These are phyloP conservation scores for Parnassius glacialis DNA, from an alignment of 2,888 invertebrate genomes.

Conservation along the genomic window DNA sequence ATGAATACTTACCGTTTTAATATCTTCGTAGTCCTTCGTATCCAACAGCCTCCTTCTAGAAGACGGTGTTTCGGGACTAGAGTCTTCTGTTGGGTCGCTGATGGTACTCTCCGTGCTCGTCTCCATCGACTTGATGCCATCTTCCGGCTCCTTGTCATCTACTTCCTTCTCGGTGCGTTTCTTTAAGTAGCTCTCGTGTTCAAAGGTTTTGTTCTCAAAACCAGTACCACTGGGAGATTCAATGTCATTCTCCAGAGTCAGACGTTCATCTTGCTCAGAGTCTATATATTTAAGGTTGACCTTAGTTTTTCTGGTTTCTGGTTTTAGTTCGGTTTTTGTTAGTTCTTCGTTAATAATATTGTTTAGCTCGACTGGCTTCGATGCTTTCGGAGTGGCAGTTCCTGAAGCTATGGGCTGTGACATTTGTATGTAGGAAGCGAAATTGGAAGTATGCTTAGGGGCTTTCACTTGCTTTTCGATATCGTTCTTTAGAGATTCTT, in stretches of 20 bases:
- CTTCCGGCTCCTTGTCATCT: slow-evolving; percentile 50
- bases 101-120: slow-evolving; percentile 71
- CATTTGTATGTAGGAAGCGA: slow-evolving; percentile 82
- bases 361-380: slow-evolving; percentile 43
- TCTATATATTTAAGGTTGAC: slow-evolving; percentile 65
- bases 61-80: slow-evolving; percentile 65
- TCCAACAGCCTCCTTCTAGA: slow-evolving; percentile 61
- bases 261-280: slow-evolving; percentile 56
- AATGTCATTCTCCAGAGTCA: slow-evolving; percentile 65
- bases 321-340: slow-evolving; percentile 42
- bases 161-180: slow-evolving; percentile 68
- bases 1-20: slow-evolving; percentile 64
- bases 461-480: slow-evolving; percentile 71
- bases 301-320: slow-evolving; percentile 47
- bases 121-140: slow-evolving; percentile 69
- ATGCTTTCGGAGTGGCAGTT: slow-evolving; percentile 51
- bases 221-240: slow-evolving; percentile 74
- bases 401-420: slow-evolving; percentile 75
- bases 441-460: slow-evolving; percentile 80
- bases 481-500: slow-evolving; percentile 60
- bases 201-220: slow-evolving; percentile 73
- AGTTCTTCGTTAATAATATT: slow-evolving; percentile 45
- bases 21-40: slow-evolving; percentile 60
- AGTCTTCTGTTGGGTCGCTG: slow-evolving; percentile 66
- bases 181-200: slow-evolving; percentile 72